Conservation (phyloP, 53 echinoderm and acorn worm genomes). For the Glandiceps talaboti region DNA sequence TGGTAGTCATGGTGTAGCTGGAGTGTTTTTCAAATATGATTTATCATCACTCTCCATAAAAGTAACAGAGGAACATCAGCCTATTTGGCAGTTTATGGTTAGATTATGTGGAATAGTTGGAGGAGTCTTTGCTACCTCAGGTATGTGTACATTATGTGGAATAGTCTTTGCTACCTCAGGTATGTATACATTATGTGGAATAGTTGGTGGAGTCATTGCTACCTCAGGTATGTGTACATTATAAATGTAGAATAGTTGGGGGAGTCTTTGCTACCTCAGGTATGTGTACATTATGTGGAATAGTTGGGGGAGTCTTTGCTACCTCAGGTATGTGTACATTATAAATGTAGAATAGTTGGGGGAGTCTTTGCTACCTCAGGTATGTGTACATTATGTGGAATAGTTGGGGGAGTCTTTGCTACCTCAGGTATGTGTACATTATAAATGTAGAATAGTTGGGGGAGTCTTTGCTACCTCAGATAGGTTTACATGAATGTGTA, state of each 20-base stretch:
- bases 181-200: conserved; percentile 85
- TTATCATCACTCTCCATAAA: conserved; percentile 74
- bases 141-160: conserved; percentile 12
- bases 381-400: not conserved
- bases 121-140: conserved; percentile 90
- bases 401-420: too few species aligned
- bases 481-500: not conserved
- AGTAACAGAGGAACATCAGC: conserved; percentile 79
- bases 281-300: too few species aligned
- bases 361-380: not conserved
- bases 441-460: too few species aligned
- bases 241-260: not conserved
- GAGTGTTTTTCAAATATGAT: conserved; percentile 98
- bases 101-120: conserved; percentile 88
- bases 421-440: too few species aligned
- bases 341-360: too few species aligned
- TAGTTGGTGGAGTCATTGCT: conserved; percentile 50
- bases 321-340: not conserved
- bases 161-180: too few species aligned
- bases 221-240: not conserved
- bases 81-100: conserved; percentile 68
- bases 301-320: not conserved
- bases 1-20: conserved; percentile 79
- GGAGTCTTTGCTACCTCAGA: not conserved
- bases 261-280: too few species aligned